A percentile compares a stretch with the other conserved stretches of the same genome.
Evolutionary conservation across 1,140 invertebrate species (phyloP).

Genomic region (Araneus ventricosus): DNA sequence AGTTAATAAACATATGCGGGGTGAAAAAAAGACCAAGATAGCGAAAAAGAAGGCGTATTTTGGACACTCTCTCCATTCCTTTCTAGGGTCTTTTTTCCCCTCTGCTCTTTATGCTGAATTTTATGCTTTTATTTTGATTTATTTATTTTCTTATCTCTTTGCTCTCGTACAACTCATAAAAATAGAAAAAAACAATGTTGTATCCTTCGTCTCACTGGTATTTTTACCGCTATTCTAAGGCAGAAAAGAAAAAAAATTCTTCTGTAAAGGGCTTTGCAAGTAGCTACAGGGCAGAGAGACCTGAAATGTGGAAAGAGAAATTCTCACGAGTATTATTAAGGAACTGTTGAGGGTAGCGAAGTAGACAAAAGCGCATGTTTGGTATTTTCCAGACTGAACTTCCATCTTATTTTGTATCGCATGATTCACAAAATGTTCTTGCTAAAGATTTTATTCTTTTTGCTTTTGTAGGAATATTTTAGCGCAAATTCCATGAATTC

Average conservation of each 20-base stretch:
- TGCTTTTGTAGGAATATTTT: background rate
- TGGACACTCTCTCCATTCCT: background rate
- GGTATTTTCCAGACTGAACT: background rate
- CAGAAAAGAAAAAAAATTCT: background rate
- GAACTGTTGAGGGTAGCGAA: background rate
- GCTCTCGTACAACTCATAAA: background rate
- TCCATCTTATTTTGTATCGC: background rate
- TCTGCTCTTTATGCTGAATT: background rate
- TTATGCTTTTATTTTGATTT: background rate
- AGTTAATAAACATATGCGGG: slow-evolving; percentile 9
- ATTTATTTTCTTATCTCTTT: slow-evolving; percentile 11
- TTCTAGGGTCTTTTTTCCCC: background rate
- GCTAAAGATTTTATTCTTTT: background rate
- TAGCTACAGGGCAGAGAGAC: background rate
- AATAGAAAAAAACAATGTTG: background rate
- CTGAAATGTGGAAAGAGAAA: background rate
- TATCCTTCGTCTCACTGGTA: background rate
- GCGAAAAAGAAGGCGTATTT: background rate
- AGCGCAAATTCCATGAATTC: background rate
- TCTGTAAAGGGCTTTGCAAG: background rate
- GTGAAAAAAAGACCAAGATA: background rate
- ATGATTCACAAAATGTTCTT: background rate
- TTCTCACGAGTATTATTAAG: background rate
- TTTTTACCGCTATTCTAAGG: background rate
- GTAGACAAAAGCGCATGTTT: background rate